Evolutionary conservation across 2,113 vertebrate genomes (phyloP).

Genomic region (Ia io): DNA sequence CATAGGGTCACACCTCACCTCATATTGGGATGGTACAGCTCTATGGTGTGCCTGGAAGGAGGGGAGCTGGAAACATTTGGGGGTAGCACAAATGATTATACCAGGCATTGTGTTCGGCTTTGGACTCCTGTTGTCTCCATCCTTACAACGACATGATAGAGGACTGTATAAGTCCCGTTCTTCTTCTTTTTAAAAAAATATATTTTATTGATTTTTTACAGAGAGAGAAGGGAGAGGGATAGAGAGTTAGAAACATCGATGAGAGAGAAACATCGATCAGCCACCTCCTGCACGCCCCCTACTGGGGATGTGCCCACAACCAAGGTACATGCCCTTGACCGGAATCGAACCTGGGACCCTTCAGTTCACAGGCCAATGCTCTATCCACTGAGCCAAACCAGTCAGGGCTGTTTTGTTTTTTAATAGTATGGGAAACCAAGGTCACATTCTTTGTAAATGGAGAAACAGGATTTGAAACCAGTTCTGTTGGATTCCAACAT

Average conservation of each 20-base stretch:
- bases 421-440: background rate
- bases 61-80: background rate
- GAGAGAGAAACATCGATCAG: no score
- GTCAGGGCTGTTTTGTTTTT: background rate
- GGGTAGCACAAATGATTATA: background rate
- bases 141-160: background rate
- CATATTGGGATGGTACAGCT: background rate
- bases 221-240: no score
- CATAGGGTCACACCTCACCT: background rate
- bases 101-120: background rate
- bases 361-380: no score
- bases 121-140: background rate
- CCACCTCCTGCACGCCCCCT: no score
- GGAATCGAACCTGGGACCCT: no score
- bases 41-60: background rate
- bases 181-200: no score
- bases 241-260: no score
- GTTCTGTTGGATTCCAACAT: background rate
- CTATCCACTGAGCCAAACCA: no score
- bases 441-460: background rate
- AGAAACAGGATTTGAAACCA: background rate
- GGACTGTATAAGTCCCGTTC: accelerated
- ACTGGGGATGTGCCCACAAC: no score
- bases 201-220: no score
- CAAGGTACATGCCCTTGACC: no score